Percentiles rank a stretch among this genome's conserved stretches.
Evolutionary conservation across 2,113 vertebrate species (phyloP).

Genomic region (Microcebus lehilahytsara): DNA sequence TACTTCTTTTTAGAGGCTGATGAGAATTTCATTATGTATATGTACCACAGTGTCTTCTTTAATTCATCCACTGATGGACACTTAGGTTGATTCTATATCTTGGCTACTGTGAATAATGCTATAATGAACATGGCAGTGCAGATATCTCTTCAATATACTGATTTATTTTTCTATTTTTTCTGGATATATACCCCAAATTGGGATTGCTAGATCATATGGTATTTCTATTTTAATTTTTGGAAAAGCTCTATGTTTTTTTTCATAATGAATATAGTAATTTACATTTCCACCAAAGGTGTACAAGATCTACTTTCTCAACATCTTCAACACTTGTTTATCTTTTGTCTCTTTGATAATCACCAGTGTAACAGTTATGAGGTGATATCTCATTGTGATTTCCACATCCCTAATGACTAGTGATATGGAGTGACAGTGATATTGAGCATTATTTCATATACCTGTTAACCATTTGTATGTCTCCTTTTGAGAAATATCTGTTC

Average conservation of each 20-base stretch:
- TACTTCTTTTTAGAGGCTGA: neutral
- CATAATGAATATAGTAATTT: neutral
- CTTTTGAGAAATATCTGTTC: neutral
- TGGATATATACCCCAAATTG: too few species aligned
- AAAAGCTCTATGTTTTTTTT: neutral
- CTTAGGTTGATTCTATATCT: too few species aligned
- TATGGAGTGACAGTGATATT: neutral
- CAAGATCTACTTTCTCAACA: neutral
- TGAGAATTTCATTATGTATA: neutral
- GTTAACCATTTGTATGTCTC: neutral
- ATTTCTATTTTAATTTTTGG: neutral
- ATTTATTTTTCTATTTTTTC: neutral
- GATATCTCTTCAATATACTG: too few species aligned
- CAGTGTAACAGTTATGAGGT: too few species aligned
- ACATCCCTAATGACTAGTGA: too few species aligned
- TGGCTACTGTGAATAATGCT: too few species aligned
- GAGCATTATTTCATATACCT: neutral
- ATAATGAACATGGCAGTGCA: neutral
- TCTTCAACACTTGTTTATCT: neutral
- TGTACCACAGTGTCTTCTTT: too few species aligned
- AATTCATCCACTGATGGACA: too few species aligned
- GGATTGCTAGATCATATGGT: too few species aligned
- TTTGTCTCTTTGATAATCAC: neutral
- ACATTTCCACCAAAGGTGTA: too few species aligned
- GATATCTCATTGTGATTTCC: neutral